Evolutionary conservation across 2,113 vertebrate genomes (phyloP).

Genomic region (Ceuthmochares aereus): DNA sequence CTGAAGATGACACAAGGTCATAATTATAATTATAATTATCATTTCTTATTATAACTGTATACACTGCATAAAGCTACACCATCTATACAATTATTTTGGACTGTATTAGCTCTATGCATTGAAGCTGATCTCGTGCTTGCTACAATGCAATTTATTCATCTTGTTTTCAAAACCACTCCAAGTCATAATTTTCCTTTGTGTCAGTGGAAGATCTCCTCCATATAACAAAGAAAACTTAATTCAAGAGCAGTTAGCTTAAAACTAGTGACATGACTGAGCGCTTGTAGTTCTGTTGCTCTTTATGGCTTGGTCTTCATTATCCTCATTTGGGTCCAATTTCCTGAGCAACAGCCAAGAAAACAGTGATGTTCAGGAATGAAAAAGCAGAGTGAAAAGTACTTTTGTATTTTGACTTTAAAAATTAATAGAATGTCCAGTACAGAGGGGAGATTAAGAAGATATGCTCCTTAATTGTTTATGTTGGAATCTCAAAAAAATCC

Average conservation of each 20-base stretch:
- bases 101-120: not conserved
- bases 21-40: not conserved
- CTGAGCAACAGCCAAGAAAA: not conserved
- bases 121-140: not conserved
- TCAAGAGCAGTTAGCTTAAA: not conserved
- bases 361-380: not conserved
- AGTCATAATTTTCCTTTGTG: not conserved
- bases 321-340: not conserved
- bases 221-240: not conserved
- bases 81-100: not conserved
- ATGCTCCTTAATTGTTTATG: not conserved
- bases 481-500: not conserved
- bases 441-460: not conserved
- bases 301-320: not conserved
- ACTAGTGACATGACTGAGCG: not conserved
- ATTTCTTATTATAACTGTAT: slow-evolving; percentile 23
- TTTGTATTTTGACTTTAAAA: not conserved
- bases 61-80: not conserved
- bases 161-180: not conserved
- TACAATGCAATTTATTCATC: not conserved
- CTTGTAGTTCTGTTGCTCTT: not conserved
- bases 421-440: not conserved
- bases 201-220: not conserved
- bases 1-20: not conserved
- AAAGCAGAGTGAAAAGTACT: not conserved